Evolutionary conservation across 2,113 vertebrate species (phyloP).

Genomic region (Anthoscopus minutus): DNA sequence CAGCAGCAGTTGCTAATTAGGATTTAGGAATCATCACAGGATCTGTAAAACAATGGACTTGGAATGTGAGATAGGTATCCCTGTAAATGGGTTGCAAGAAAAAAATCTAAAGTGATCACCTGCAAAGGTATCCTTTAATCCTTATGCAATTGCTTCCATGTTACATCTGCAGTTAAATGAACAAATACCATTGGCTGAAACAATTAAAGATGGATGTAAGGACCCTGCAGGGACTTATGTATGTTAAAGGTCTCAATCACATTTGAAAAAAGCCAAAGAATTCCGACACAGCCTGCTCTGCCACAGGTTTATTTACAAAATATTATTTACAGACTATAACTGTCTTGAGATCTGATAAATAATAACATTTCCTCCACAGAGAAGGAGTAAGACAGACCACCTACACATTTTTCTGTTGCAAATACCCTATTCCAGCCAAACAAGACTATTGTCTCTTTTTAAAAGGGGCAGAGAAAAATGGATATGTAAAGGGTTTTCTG

Average conservation of each 20-base stretch:
- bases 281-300: not conserved
- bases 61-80: not conserved
- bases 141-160: not conserved
- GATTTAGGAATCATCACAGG: not conserved
- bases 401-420: conserved; percentile 10
- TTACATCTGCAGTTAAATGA: not conserved
- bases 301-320: conserved; percentile 68
- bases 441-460: not conserved
- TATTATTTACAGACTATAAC: conserved; percentile 42
- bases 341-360: conserved; percentile 33
- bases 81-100: not conserved
- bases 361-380: conserved; percentile 50
- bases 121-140: not conserved
- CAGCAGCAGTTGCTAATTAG: not conserved
- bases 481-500: not conserved
- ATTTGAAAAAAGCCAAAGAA: not conserved
- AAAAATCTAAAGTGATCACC: not conserved
- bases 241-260: not conserved
- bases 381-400: conserved; percentile 55
- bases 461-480: not conserved
- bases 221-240: not conserved
- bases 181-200: not conserved
- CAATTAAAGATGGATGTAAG: not conserved
- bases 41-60: not conserved
- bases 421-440: not conserved